phyloP scores from a whole-genome alignment of 2,113 vertebrate species.

The Fulmarus glacialis region DNA sequence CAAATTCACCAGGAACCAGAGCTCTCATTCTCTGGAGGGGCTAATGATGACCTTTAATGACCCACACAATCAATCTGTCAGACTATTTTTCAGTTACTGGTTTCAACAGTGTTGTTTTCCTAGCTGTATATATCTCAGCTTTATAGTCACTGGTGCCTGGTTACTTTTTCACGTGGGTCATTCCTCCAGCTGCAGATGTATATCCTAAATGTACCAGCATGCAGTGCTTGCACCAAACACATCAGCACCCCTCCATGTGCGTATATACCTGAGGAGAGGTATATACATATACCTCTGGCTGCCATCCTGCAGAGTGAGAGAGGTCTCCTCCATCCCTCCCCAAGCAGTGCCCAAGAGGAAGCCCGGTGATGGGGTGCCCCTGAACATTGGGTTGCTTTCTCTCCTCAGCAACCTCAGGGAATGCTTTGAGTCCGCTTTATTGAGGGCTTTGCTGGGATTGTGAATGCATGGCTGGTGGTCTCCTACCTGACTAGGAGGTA shows the following conservation, averaged over 20 bases:
- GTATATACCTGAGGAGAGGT: fast-evolving
- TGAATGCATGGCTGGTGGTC: not conserved
- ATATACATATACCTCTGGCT: not conserved
- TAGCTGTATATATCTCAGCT: not conserved
- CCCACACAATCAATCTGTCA: fast-evolving
- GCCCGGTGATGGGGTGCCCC: too few relatives aligned
- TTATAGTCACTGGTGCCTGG: not conserved
- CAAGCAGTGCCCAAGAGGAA: not conserved
- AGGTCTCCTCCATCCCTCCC: not conserved
- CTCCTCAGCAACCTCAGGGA: not conserved
- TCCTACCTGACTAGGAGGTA: not conserved
- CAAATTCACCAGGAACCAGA: not conserved
- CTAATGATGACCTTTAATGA: not conserved
- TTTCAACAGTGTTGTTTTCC: not conserved
- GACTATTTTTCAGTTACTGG: not conserved
- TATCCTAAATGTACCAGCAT: not conserved
- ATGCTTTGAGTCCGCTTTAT: not conserved
- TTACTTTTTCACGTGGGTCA: not conserved
- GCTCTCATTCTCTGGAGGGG: not conserved
- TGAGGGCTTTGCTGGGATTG: not conserved
- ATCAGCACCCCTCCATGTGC: not conserved
- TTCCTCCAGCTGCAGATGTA: not conserved
- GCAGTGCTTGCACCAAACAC: not conserved
- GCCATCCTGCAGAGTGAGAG: not conserved
- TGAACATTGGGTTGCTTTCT: not conserved